Percentiles rank a stretch among this genome's conserved stretches.
Conservation (phyloP, 2,113 vertebrate genomes). For the Platysteira castanea region DNA sequence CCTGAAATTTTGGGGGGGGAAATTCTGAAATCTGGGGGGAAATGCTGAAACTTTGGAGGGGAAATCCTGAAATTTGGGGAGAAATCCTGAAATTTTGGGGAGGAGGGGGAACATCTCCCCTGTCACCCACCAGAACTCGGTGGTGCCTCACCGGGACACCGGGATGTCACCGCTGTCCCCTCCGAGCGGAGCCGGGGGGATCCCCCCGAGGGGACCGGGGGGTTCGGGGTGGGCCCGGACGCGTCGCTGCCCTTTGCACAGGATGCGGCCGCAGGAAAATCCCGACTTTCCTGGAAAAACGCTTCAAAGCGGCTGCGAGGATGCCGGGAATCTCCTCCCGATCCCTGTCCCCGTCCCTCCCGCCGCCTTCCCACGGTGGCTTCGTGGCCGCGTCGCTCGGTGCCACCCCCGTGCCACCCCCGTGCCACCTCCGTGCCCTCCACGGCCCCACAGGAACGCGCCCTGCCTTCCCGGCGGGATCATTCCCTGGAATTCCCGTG, state of each 20-base stretch:
- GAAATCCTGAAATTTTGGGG: too few relatives aligned
- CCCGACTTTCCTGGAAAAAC: slow-evolving; percentile 17
- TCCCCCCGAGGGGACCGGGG: neutral
- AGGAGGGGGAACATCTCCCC: too few relatives aligned
- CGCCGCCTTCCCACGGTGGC: neutral
- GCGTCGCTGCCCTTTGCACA: slow-evolving; percentile 6
- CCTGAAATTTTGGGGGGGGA: too few relatives aligned
- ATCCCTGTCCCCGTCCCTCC: accelerated
- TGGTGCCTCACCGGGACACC: neutral
- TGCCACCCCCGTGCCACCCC: neutral
- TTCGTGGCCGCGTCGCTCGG: neutral
- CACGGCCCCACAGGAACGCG: neutral
- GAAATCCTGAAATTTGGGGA: too few relatives aligned
- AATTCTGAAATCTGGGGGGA: too few relatives aligned
- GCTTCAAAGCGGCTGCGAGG: neutral
- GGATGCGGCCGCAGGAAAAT: slow-evolving; percentile 18
- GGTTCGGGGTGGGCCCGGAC: neutral
- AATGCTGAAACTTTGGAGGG: too few relatives aligned
- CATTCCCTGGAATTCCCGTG: neutral
- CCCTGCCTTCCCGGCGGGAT: neutral
- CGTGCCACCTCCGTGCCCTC: neutral
- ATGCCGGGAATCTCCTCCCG: neutral
- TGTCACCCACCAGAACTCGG: too few relatives aligned
- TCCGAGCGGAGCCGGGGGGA: neutral
- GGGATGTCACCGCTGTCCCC: neutral